These are phyloP conservation scores for Timema cristinae DNA, from an alignment of 2,888 invertebrate genomes.

Conservation along the genomic window DNA sequence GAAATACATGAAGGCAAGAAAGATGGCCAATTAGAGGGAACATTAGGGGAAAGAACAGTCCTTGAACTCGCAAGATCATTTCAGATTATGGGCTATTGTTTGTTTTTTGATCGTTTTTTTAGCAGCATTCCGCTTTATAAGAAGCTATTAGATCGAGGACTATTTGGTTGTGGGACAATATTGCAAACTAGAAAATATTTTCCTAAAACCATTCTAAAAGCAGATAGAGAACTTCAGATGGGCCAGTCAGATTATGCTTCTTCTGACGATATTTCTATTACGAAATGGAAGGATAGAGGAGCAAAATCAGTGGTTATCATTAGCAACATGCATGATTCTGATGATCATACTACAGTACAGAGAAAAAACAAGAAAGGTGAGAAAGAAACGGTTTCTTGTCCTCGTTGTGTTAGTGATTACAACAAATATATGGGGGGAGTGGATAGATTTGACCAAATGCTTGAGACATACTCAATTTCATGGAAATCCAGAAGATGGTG, in stretches of 20 bases:
- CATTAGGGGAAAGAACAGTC: slow-evolving; percentile 37
- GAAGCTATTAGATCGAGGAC: slow-evolving; percentile 31
- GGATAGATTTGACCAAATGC: slow-evolving; percentile 37
- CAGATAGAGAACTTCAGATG: slow-evolving; percentile 34
- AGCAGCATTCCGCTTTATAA: slow-evolving; percentile 35
- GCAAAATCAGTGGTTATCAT: slow-evolving; percentile 34
- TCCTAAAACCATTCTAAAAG: slow-evolving; percentile 34
- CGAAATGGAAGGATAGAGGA: slow-evolving; percentile 39
- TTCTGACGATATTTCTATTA: slow-evolving; percentile 34
- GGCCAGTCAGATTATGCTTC: slow-evolving; percentile 34
- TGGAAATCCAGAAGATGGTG: slow-evolving; percentile 40
- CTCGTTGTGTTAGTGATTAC: slow-evolving; percentile 36
- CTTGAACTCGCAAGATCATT: slow-evolving; percentile 34
- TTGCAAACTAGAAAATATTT: slow-evolving; percentile 35
- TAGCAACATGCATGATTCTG: slow-evolving; percentile 34
- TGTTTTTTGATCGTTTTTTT: slow-evolving; percentile 39
- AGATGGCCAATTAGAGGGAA: background rate
- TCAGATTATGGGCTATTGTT: slow-evolving; percentile 33
- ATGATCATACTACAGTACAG: slow-evolving; percentile 29
- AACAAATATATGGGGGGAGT: slow-evolving; percentile 39
- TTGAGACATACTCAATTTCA: slow-evolving; percentile 34
- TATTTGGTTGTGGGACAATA: slow-evolving; percentile 39
- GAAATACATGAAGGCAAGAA: slow-evolving; percentile 28
- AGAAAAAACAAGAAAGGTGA: slow-evolving; percentile 35
- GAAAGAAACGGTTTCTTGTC: slow-evolving; percentile 34